Conservation (phyloP, 1,140 invertebrate species). For the Danaus melanippus region DNA sequence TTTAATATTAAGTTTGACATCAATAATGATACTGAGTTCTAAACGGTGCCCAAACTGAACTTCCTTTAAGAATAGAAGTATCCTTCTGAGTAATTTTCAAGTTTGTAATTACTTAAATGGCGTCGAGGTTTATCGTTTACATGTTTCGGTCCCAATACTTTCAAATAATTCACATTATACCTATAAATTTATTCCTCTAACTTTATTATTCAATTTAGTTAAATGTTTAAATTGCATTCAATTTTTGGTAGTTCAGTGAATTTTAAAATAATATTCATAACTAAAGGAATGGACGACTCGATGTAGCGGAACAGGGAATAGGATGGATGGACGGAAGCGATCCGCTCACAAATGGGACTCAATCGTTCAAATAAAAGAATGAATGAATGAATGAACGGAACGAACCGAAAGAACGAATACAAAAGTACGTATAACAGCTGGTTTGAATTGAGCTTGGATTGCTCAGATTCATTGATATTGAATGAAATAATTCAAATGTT, state of each 20-base stretch:
- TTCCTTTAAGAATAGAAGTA: too few relatives aligned
- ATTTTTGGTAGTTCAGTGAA: background rate
- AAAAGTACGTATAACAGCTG: too few relatives aligned
- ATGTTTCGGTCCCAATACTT: background rate
- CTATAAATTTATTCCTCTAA: background rate
- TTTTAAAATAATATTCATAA: too few relatives aligned
- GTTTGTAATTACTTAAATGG: too few relatives aligned
- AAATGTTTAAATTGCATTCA: conserved; percentile 10
- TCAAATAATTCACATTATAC: conserved; percentile 1
- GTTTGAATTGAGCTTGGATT: too few relatives aligned
- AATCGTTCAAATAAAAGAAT: conserved; percentile 13
- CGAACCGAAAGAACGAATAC: conserved; percentile 4
- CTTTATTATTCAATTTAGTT: background rate
- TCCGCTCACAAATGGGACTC: conserved; percentile 13
- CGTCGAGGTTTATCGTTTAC: background rate
- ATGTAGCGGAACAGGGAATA: conserved; percentile 5
- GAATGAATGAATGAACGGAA: conserved; percentile 12
- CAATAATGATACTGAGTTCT: too few relatives aligned
- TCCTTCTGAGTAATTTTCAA: too few relatives aligned
- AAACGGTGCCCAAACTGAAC: too few relatives aligned
- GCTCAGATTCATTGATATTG: too few relatives aligned
- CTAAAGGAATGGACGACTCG: conserved; percentile 6
- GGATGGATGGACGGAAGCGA: conserved; percentile 8
- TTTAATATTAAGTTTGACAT: too few relatives aligned
- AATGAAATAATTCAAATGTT: too few relatives aligned